Percentiles rank a stretch among this genome's conserved stretches.
Conservation (phyloP, 2,888 invertebrate genomes). For the Latrodectus elegans region DNA sequence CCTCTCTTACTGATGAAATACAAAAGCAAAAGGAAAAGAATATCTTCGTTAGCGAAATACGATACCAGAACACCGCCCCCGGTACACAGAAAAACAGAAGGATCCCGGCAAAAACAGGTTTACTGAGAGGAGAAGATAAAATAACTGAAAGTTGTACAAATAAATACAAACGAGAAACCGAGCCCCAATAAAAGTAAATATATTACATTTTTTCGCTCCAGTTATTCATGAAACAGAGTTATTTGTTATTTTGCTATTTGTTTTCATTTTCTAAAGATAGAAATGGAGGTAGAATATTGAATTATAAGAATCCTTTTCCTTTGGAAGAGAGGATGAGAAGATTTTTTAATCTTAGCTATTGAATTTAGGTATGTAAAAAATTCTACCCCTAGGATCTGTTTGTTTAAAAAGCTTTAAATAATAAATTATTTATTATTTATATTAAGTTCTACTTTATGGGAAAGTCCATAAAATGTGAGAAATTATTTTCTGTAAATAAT, state of each 20-base stretch:
- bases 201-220: not conserved
- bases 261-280: no score
- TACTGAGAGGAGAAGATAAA: constrained; percentile 19
- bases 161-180: not conserved
- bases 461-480: no score
- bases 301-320: no score
- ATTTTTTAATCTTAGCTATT: no score
- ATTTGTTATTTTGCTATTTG: not conserved
- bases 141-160: constrained; percentile 7
- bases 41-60: constrained; percentile 43
- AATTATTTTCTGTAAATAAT: no score
- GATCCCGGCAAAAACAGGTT: constrained; percentile 5
- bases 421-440: no score
- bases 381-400: no score
- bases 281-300: no score
- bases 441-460: no score
- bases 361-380: no score
- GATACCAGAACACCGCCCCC: constrained; percentile 1
- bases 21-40: constrained; percentile 11
- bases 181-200: not conserved
- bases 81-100: not conserved
- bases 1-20: not conserved
- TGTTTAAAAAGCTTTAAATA: no score
- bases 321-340: no score
- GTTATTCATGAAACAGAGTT: not conserved